Evolutionary conservation across 2,888 invertebrate species (phyloP), one percentile per base, ranked within the genome.

Genomic region (Elmis aenea): DNA sequence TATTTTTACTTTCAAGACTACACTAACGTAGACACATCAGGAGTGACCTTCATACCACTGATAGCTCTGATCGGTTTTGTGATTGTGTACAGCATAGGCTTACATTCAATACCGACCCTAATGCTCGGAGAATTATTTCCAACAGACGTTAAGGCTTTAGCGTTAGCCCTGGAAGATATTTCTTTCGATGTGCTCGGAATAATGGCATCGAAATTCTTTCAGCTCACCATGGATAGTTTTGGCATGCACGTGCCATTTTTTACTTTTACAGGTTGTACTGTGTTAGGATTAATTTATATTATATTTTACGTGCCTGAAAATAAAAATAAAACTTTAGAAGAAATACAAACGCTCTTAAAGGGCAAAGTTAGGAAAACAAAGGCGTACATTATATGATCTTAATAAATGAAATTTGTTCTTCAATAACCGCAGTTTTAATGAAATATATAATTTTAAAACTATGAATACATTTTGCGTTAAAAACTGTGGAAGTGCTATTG

Each of bases 301-400:
- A 50, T 72, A 20, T 64, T 73, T 15, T 65, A 74, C 46, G 72
- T 83, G 13, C 81, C 82, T 1, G 83, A 83, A 63, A 83, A 82
- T 2, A 82, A 79, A 59, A 81, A 81, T 34, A 81, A 81, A 56
- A 79, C 81, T 3, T 72, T 83, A 55, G 72, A 79, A 31, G 74
- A 77, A 53, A 83, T 83, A 52, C 82, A 83, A 55, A n/a, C n/a
- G n/a, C n/a, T n/a, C n/a, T n/a, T n/a, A n/a, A n/a, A n/a, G n/a
- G n/a, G n/a, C n/a, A n/a, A n/a, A n/a, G n/a, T n/a, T n/a, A n/a
- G n/a, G n/a, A n/a, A n/a, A n/a, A n/a, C n/a, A n/a, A n/a, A n/a
- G n/a, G n/a, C n/a, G n/a, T n/a, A n/a, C n/a, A n/a, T n/a, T n/a
- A n/a, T n/a, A n/a, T n/a, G n/a, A n/a, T n/a, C n/a, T n/a, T n/a